Evolutionary conservation across 2,888 invertebrate species (phyloP).

Genomic region (Drosophila barbarae): DNA sequence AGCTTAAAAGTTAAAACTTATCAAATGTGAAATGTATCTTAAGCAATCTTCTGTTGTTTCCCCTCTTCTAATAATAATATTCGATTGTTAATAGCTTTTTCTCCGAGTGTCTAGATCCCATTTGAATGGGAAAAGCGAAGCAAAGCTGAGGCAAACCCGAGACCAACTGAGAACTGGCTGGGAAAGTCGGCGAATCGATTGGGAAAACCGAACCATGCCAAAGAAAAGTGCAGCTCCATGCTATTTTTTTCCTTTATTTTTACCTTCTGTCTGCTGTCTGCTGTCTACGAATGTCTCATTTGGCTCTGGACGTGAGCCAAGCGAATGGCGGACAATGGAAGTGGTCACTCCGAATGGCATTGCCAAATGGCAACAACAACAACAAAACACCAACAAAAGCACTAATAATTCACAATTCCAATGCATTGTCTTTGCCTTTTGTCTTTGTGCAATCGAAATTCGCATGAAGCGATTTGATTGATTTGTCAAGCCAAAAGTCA

Average conservation of each 20-base stretch:
- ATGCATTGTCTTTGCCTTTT: conserved; percentile 27
- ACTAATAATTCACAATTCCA: conserved; percentile 17
- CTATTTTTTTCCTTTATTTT: conserved; percentile 5
- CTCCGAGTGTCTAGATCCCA: not conserved
- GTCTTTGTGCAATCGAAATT: conserved; percentile 43
- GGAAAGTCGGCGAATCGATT: conserved; percentile 35
- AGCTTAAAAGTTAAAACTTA: not conserved
- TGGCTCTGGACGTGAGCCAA: conserved; percentile 39
- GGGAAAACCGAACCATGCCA: conserved; percentile 56
- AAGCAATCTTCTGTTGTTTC: too few species aligned
- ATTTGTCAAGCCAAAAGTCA: conserved; percentile 33
- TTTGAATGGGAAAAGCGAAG: conserved; percentile 39
- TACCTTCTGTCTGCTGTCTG: conserved; percentile 12
- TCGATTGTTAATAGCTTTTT: not conserved
- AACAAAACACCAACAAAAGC: not conserved
- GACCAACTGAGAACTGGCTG: conserved; percentile 35
- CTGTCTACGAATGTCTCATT: conserved; percentile 17
- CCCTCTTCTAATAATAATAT: not conserved
- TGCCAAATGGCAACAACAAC: conserved; percentile 30
- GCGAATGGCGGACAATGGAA: conserved; percentile 34
- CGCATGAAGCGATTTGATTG: conserved; percentile 36
- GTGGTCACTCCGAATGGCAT: conserved; percentile 31
- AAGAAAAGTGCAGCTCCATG: conserved; percentile 48
- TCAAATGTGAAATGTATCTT: too few species aligned
- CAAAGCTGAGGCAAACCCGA: conserved; percentile 14